These are phyloP conservation scores for Lateolabrax maculatus DNA, from an alignment of 2,797 vertebrate genomes.

Conservation along the genomic window DNA sequence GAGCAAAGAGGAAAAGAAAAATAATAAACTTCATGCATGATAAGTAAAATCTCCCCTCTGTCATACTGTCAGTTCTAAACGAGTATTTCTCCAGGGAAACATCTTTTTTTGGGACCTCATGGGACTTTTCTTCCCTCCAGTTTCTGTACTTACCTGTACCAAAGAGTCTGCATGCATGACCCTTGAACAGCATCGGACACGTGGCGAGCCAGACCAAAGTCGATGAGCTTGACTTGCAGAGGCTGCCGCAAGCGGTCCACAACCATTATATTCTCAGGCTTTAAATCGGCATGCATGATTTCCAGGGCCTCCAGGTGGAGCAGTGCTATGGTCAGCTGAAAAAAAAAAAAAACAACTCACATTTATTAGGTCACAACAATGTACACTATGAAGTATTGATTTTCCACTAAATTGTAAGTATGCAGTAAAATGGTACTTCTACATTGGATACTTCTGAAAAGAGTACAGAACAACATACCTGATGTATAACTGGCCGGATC, in stretches of 20 bases:
- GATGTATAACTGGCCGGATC: background rate
- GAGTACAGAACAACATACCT: background rate
- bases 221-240: conserved; percentile 14
- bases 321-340: conserved; percentile 16
- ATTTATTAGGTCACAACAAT: background rate
- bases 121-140: background rate
- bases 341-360: background rate
- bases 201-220: conserved; percentile 17
- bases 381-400: background rate
- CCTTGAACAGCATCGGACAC: background rate
- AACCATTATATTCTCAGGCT: conserved; percentile 16
- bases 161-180: conserved; percentile 1
- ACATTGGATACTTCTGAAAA: background rate
- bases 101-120: too few species aligned
- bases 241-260: conserved; percentile 2
- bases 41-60: background rate
- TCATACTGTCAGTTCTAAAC: background rate
- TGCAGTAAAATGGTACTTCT: background rate
- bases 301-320: background rate
- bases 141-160: conserved; percentile 7
- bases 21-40: background rate
- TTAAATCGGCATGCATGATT: conserved; percentile 6
- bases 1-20: background rate
- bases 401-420: background rate
- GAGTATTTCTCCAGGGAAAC: too few species aligned